These are phyloP conservation scores for Xestia c-nigrum DNA, from an alignment of 2,888 invertebrate species.

Conservation along the genomic window DNA sequence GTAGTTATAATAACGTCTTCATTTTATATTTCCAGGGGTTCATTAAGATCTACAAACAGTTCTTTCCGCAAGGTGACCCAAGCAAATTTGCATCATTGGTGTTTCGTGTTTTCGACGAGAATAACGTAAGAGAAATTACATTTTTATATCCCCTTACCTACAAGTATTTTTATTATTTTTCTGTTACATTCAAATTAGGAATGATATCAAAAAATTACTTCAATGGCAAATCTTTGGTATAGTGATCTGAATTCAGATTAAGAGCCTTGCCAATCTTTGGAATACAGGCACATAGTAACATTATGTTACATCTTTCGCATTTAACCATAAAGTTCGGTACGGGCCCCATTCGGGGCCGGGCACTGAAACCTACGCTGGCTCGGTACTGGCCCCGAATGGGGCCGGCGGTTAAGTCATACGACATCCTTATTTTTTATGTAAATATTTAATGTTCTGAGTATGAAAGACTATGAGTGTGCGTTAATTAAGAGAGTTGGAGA, in stretches of 20 bases:
- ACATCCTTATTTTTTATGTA: no score
- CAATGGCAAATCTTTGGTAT: neutral
- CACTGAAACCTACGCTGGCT: no score
- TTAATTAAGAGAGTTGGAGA: no score
- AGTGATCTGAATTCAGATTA: neutral
- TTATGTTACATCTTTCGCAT: no score
- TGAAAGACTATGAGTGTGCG: no score
- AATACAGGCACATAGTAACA: neutral
- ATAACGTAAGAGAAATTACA: conserved; percentile 94
- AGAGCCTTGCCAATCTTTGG: neutral
- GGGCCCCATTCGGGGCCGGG: no score
- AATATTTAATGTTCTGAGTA: no score
- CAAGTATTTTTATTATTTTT: neutral
- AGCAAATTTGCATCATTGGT: conserved; percentile 99
- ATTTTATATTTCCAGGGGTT: conserved; percentile 94
- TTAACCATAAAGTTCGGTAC: no score
- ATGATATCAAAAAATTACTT: neutral
- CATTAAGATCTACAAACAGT: conserved; percentile 99
- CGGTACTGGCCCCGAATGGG: no score
- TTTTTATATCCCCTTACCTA: neutral
- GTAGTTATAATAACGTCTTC: neutral
- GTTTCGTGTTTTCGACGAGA: conserved; percentile 99
- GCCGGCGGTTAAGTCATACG: no score
- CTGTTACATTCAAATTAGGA: neutral
- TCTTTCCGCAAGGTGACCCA: conserved; percentile 99